A percentile compares a stretch with the other conserved stretches of the same genome.
These are phyloP conservation scores for Taeniopygia guttata DNA, from an alignment of 2,797 vertebrate genomes.

Conservation along the genomic window DNA sequence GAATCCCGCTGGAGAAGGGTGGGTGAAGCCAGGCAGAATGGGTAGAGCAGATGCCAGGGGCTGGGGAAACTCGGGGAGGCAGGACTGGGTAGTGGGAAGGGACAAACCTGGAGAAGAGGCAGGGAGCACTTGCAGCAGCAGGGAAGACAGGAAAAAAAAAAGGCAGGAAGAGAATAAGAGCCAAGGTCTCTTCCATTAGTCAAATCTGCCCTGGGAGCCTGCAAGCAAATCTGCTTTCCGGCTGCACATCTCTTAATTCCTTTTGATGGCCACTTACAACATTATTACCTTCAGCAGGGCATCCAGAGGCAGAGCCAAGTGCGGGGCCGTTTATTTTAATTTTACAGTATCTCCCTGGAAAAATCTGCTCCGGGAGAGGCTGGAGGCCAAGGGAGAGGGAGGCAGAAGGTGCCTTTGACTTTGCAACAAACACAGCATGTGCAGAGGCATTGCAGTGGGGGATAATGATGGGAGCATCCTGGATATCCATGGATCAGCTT, in stretches of 20 bases:
- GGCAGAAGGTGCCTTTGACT: neutral
- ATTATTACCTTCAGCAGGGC: constrained; percentile 67
- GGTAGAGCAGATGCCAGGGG: neutral
- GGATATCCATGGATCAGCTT: fast-evolving
- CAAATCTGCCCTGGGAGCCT: constrained; percentile 57
- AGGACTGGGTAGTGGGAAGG: neutral
- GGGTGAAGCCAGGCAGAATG: neutral
- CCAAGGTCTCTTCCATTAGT: constrained; percentile 64
- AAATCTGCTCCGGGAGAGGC: constrained; percentile 21
- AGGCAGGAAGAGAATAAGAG: constrained; percentile 22
- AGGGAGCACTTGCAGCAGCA: neutral
- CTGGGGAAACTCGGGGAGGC: neutral
- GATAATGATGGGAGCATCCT: fast-evolving
- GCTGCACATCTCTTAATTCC: constrained; percentile 67
- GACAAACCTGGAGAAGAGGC: neutral
- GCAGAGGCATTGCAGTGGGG: fast-evolving
- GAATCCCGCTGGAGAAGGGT: neutral
- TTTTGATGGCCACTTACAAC: constrained; percentile 71
- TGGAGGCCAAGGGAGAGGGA: neutral
- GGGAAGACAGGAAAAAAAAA: neutral
- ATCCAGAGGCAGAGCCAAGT: constrained; percentile 58
- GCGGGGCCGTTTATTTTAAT: constrained; percentile 46
- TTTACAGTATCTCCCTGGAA: constrained; percentile 27
- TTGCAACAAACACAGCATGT: fast-evolving
- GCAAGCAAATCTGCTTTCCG: constrained; percentile 65